A percentile compares a stretch with the other conserved stretches of the same genome.
Conservation (phyloP, 2,113 vertebrate genomes). For the Phocoena phocoena region DNA sequence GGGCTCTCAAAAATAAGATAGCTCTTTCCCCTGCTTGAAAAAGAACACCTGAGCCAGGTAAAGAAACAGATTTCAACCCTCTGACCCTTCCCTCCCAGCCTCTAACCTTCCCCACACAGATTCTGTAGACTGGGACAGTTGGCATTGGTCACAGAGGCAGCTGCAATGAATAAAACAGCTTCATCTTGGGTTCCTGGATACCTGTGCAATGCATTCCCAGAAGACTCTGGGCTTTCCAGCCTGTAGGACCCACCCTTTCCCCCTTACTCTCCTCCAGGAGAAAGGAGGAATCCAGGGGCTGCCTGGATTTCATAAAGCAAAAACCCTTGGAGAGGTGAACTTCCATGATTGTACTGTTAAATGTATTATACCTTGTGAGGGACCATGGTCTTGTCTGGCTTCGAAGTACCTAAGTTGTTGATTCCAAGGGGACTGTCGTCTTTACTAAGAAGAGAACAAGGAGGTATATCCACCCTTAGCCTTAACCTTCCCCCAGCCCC, state of each 20-base stretch:
- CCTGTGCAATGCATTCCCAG: constrained; percentile 11
- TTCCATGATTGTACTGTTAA: constrained; percentile 52
- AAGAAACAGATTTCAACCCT: not conserved
- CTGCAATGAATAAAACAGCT: constrained; percentile 27
- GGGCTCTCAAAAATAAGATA: not conserved
- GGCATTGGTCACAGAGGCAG: not conserved
- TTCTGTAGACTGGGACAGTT: not conserved
- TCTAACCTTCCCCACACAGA: not conserved
- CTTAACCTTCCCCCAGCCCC: not conserved
- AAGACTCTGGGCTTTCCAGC: not conserved
- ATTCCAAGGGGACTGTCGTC: not conserved
- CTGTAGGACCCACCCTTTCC: not conserved
- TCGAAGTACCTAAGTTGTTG: constrained; percentile 5
- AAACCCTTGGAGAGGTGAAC: not conserved
- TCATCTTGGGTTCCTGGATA: constrained; percentile 19
- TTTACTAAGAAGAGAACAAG: not conserved
- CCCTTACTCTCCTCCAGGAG: constrained; percentile 1
- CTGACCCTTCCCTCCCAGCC: not conserved
- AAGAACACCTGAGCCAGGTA: not conserved
- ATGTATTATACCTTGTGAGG: not conserved
- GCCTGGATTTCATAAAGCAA: constrained; percentile 57
- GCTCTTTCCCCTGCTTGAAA: not conserved
- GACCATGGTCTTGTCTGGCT: constrained; percentile 37
- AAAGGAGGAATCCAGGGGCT: constrained; percentile 27
- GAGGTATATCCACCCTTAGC: not conserved